Evolutionary conservation across 2,888 invertebrate genomes (phyloP), one percentile per base, ranked within the genome.

Genomic region (Drosophila phalerata): DNA sequence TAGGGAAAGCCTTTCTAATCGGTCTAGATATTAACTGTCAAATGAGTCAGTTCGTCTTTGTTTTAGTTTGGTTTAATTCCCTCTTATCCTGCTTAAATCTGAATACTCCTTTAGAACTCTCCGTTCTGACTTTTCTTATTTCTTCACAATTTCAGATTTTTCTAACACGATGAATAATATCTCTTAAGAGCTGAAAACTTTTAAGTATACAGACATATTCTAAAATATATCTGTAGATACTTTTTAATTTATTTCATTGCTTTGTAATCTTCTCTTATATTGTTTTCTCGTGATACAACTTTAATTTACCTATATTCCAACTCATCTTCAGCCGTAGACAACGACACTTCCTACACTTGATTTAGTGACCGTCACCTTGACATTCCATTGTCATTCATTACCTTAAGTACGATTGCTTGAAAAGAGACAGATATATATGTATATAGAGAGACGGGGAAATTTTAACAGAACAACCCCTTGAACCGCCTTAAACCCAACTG

Each of bases 371-470:
- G 22, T 28, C 53, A 40, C 75, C 79, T 64, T 75, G 63, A 48
- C 62, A 61, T 48, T 34, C 55, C 75, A 78, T 68, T 73, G 55
- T 17, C 68, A 61, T 30, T 11, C 61, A 66, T 72, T 67, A 67
- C 28, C 55, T 66, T 42, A 58, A 22, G 43, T 10, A 15, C 22
- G 30, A 15, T 13, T 15, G 22, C 0, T 47, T 38, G 17, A 25
- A 15, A 25, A 4, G 8, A 30, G 8, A 42, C 42, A 30, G 0
- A 19, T 2, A 38, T 42, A 22, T 10, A n/a, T n/a, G n/a, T n/a
- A n/a, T n/a, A n/a, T n/a, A n/a, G n/a, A n/a, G n/a, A n/a, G n/a
- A n/a, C n/a, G n/a, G n/a, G n/a, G n/a, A n/a, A n/a, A n/a, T n/a
- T n/a, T n/a, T n/a, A n/a, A n/a, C n/a, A n/a, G n/a, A n/a, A n/a